A percentile compares a stretch with the other conserved stretches of the same genome.
These are phyloP conservation scores for Colistium nudipinnis DNA, from an alignment of 2,113 vertebrate genomes.

Conservation along the genomic window DNA sequence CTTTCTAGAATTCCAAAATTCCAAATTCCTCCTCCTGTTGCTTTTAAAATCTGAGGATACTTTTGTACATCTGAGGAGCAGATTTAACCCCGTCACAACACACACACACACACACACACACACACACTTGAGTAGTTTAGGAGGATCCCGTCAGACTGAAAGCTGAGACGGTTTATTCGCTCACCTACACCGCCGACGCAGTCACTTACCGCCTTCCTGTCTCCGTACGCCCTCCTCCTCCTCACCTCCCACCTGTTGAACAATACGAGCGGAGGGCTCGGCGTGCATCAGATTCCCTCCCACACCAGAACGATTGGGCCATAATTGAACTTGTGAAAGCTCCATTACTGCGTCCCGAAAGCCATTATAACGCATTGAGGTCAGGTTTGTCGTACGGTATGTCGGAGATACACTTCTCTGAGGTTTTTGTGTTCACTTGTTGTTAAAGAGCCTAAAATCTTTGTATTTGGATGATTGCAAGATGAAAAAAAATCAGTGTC, in stretches of 20 bases:
- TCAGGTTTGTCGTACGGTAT: conserved; percentile 22
- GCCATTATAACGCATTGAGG: conserved; percentile 45
- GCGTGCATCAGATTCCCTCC: conserved; percentile 60
- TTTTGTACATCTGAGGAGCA: no score
- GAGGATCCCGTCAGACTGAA: conserved; percentile 3
- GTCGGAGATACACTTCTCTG: conserved; percentile 29
- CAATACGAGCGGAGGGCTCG: conserved; percentile 38
- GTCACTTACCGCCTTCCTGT: conserved; percentile 25
- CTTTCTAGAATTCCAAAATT: not conserved
- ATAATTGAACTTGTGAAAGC: conserved; percentile 65
- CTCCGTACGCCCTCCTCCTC: conserved; percentile 33
- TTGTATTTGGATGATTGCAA: conserved; percentile 8
- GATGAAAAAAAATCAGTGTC: not conserved
- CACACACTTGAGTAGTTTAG: not conserved
- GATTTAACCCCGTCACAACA: no score
- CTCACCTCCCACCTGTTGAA: conserved; percentile 42
- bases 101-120: not conserved
- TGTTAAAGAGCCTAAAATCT: not conserved
- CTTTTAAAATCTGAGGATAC: no score
- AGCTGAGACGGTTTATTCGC: conserved; percentile 43
- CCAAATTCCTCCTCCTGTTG: no score
- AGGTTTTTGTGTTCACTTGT: conserved; percentile 8
- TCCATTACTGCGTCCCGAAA: conserved; percentile 56
- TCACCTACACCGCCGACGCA: conserved; percentile 20
- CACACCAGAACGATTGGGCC: conserved; percentile 59